phyloP scores from a whole-genome alignment of 2,797 vertebrate genomes.

The Melanotaenia pygmaea region DNA sequence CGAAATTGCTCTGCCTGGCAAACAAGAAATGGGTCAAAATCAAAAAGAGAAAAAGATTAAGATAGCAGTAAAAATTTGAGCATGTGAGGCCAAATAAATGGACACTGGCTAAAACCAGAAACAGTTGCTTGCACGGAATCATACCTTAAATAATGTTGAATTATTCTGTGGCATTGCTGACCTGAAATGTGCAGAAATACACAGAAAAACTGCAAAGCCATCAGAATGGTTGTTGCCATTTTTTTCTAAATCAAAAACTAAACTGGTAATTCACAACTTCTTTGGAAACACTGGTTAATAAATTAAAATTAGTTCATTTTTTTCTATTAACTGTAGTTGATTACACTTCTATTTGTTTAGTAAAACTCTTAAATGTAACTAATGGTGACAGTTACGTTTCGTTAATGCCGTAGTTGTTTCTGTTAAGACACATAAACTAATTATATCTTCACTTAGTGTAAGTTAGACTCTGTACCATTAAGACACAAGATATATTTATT shows the following conservation, averaged over 20 bases:
- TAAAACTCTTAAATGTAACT: background rate
- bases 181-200: background rate
- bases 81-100: background rate
- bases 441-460: background rate
- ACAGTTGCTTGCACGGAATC: background rate
- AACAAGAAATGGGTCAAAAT: background rate
- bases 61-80: background rate
- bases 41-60: background rate
- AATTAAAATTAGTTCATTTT: background rate
- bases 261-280: background rate
- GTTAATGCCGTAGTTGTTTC: background rate
- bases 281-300: too few relatives aligned
- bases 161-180: background rate
- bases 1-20: background rate
- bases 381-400: background rate
- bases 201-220: background rate
- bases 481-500: constrained; percentile 8
- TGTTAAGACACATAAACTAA: background rate
- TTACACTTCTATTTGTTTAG: background rate
- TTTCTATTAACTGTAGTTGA: background rate
- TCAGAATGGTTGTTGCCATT: background rate
- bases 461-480: constrained; percentile 18
- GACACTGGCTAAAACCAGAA: background rate
- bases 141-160: background rate
- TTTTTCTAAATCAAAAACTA: background rate